phyloP scores from a whole-genome alignment of 2,113 vertebrate genomes.

The Lipophrys pholis region DNA sequence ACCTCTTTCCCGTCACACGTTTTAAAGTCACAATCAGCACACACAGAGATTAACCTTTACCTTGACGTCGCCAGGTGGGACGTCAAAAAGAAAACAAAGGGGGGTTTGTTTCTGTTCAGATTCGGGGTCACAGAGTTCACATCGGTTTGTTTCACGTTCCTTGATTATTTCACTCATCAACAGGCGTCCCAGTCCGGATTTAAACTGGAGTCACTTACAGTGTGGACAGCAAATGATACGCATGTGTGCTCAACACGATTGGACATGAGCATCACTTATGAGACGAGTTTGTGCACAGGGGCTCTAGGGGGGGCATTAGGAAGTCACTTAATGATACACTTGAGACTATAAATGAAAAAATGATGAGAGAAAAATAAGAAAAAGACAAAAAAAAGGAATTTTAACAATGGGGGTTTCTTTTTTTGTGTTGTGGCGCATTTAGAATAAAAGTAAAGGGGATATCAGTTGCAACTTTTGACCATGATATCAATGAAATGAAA shows the following conservation, averaged over 20 bases:
- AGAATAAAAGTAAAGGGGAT: too few species aligned
- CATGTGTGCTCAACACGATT: slow-evolving; percentile 42
- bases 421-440: too few species aligned
- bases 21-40: slow-evolving; percentile 65
- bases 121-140: slow-evolving; percentile 19
- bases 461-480: too few species aligned
- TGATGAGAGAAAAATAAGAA: too few species aligned
- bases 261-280: slow-evolving; percentile 45
- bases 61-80: slow-evolving; percentile 16
- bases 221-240: slow-evolving; percentile 55
- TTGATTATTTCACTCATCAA: neutral
- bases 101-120: slow-evolving; percentile 8
- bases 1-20: slow-evolving; percentile 39
- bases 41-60: slow-evolving; percentile 66
- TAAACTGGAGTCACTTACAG: slow-evolving; percentile 35
- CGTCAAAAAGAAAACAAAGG: neutral
- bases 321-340: too few species aligned
- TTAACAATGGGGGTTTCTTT: too few species aligned
- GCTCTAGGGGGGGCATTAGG: neutral
- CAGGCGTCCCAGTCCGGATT: slow-evolving; percentile 20
- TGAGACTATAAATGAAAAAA: too few species aligned
- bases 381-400: too few species aligned
- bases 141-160: slow-evolving; percentile 1
- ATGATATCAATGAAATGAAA: too few species aligned
- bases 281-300: slow-evolving; percentile 30